Base-by-base conservation (phyloP, 2,888 invertebrate species). In the Drosophila nr. fundita region DNA sequence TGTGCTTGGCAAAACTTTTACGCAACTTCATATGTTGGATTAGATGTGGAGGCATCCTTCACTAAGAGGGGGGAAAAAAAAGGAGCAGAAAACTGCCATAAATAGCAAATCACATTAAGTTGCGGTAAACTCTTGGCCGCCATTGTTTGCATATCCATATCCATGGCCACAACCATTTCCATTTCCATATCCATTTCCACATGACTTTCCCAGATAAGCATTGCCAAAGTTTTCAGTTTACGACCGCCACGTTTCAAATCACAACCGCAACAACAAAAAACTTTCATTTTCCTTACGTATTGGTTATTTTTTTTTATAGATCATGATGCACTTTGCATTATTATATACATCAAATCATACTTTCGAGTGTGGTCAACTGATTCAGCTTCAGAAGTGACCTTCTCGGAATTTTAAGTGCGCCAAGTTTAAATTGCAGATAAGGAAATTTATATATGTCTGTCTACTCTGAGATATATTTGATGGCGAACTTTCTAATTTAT, bases 51-150 rank as follows among this genome's bases (percentile, higher is more conserved):
- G 21, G 45, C 45, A 76, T 87, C 70, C 78, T 78, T 75, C 45
- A 45, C 45, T 76, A 34, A 48, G 18, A 29, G 64, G 29, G 24
- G 2, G 6, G 6, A 27, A 24, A 48, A 40, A 24, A 13, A 45
- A 10, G 18, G 0, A 36, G 24, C 24, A 55, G 13, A n/a, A 57
- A 29, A 30, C 57, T 77, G 66, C 84, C 87, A 87, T 90, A 87
- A 90, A 87, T 87, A 90, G 87, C 70, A 90, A 89, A 90, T 90
- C 90, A 87, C 89, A 87, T 87, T 87, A 87, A 87, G 84, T 89
- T 89, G 63, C 38, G 66, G 76, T 75, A 75, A 87, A 85, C 88
- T 81, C 83, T 52, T 69, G 59, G 58, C 68, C 68, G 71, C 72
- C 65, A 68, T 84, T 84, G 60, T 68, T 84, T 82, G 78, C 84